Evolutionary conservation across 2,797 vertebrate genomes (phyloP).

Genomic region (Chrosomus eos): DNA sequence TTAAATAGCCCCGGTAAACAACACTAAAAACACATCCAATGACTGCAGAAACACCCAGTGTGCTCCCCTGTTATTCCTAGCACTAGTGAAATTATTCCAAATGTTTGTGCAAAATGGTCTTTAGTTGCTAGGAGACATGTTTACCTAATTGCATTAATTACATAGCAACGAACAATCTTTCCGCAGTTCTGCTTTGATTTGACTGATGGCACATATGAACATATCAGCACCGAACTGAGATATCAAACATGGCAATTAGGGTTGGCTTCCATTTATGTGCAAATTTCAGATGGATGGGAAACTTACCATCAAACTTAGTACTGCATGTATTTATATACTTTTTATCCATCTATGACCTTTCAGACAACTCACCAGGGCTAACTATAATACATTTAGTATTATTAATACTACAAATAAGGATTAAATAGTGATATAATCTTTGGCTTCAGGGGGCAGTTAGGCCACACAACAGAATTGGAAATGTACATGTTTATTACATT

Average conservation of each 20-base stretch:
- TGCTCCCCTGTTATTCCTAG: slow-evolving; percentile 35
- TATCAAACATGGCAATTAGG: slow-evolving; percentile 38
- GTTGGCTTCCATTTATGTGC: slow-evolving; percentile 22
- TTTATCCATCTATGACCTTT: slow-evolving; percentile 3
- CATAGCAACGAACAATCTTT: slow-evolving; percentile 57
- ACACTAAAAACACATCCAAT: slow-evolving; percentile 15
- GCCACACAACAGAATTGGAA: slow-evolving; percentile 5
- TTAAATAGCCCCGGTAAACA: neutral
- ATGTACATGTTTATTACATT: slow-evolving; percentile 31
- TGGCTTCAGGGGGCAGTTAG: neutral
- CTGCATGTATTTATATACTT: neutral
- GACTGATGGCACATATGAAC: slow-evolving; percentile 35
- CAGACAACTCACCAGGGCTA: neutral
- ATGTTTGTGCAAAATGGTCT: slow-evolving; percentile 51
- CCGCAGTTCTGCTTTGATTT: slow-evolving; percentile 47
- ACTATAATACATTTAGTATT: neutral
- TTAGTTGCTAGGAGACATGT: slow-evolving; percentile 56
- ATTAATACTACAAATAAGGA: neutral
- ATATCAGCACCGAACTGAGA: slow-evolving; percentile 22
- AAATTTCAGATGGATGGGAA: slow-evolving; percentile 7
- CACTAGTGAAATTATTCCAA: slow-evolving; percentile 39
- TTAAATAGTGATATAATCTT: neutral
- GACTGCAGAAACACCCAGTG: neutral
- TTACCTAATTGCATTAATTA: slow-evolving; percentile 51
- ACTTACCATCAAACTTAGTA: neutral